Evolutionary conservation across 2,797 vertebrate species (phyloP).

Genomic region (Apogon hyalosoma): DNA sequence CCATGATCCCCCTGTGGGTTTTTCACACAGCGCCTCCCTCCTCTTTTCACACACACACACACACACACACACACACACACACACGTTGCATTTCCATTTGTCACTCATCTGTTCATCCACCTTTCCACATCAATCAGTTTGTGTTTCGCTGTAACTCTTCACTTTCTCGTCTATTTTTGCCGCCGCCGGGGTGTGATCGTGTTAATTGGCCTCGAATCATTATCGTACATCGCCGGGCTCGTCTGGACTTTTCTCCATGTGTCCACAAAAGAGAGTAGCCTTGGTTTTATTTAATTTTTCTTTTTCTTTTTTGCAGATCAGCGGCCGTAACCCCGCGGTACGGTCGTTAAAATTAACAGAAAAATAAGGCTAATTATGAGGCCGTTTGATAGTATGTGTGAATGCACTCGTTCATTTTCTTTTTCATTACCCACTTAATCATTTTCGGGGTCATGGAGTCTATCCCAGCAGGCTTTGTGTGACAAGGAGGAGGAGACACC

Average conservation of each 20-base stretch:
- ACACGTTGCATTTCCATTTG: too few relatives aligned
- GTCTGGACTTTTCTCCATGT: conserved; percentile 4
- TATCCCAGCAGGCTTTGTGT: conserved; percentile 3
- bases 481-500: neutral
- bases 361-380: conserved; percentile 4
- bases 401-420: conserved; percentile 14
- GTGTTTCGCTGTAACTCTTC: conserved; percentile 22
- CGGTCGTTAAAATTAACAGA: neutral
- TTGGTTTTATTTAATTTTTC: neutral
- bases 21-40: too few relatives aligned
- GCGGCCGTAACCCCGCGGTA: neutral
- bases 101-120: too few relatives aligned
- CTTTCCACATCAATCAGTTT: conserved; percentile 36
- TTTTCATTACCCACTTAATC: conserved; percentile 17
- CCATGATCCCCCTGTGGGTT: too few relatives aligned
- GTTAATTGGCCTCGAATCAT: conserved; percentile 45
- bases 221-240: conserved; percentile 4
- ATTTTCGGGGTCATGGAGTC: conserved; percentile 25
- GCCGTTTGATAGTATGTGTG: conserved; percentile 5
- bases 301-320: too few relatives aligned
- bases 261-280: conserved; percentile 1
- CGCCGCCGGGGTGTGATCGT: conserved; percentile 15
- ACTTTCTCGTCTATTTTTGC: conserved; percentile 42
- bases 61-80: too few relatives aligned
- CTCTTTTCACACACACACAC: too few relatives aligned